phyloP scores from a whole-genome alignment of 2,113 vertebrate species.

The Theristicus caerulescens region DNA sequence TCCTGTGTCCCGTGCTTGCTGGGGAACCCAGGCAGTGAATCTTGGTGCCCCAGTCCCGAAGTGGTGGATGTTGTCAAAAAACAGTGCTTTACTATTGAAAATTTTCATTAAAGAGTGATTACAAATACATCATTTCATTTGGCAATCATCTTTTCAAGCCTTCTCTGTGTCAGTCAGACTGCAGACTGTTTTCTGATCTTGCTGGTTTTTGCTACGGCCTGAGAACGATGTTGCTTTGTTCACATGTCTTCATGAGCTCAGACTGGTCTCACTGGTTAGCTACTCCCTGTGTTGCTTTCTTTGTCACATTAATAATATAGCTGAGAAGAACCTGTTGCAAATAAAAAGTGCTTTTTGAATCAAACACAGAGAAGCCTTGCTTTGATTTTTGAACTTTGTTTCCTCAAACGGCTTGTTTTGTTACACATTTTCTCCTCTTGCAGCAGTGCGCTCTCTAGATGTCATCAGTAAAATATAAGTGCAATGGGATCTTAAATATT shows the following conservation, averaged over 20 bases:
- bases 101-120: not conserved
- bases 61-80: not conserved
- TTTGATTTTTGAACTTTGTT: not conserved
- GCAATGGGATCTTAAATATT: not conserved
- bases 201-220: fast-evolving
- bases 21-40: not conserved
- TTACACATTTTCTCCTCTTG: not conserved
- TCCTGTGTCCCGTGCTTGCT: not conserved
- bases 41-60: fast-evolving
- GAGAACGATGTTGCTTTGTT: not conserved
- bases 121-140: not conserved
- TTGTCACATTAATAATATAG: not conserved
- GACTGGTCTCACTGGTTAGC: not conserved
- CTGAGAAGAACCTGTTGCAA: not conserved
- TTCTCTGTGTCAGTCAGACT: not conserved
- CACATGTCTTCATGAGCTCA: not conserved
- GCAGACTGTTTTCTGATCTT: not conserved
- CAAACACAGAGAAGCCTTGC: not conserved
- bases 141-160: not conserved
- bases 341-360: not conserved
- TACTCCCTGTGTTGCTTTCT: not conserved
- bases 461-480: not conserved
- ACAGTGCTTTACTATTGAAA: not conserved
- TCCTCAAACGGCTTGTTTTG: not conserved
- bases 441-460: not conserved